These are phyloP conservation scores for Aspidapion aeneum DNA, from an alignment of 2,888 invertebrate genomes.

Conservation along the genomic window DNA sequence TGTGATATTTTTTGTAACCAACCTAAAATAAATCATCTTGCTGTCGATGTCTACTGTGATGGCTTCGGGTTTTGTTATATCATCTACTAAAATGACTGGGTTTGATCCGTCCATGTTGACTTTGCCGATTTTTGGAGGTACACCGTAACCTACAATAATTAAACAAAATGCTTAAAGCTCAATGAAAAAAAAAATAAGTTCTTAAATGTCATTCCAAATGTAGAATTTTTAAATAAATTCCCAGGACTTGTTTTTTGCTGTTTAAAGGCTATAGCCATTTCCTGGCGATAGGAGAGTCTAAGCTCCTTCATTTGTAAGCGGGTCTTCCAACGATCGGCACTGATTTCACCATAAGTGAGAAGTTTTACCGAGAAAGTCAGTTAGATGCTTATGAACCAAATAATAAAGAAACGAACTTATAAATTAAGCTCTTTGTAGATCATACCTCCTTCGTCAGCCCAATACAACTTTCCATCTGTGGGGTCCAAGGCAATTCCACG, in stretches of 20 bases:
- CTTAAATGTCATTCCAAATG: too few relatives aligned
- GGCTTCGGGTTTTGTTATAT: slow-evolving; percentile 74
- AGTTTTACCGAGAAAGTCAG: too few relatives aligned
- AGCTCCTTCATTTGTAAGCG: too few relatives aligned
- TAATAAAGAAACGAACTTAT: too few relatives aligned
- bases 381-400: too few relatives aligned
- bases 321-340: too few relatives aligned
- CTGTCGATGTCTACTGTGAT: slow-evolving; percentile 81
- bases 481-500: slow-evolving; percentile 88
- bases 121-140: slow-evolving; percentile 43
- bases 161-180: not conserved
- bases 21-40: slow-evolving; percentile 75
- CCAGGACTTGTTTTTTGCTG: too few relatives aligned
- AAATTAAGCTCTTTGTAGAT: slow-evolving; percentile 80
- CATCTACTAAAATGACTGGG: slow-evolving; percentile 67
- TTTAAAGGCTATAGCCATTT: too few relatives aligned
- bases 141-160: slow-evolving; percentile 14
- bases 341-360: too few relatives aligned
- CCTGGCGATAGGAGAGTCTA: too few relatives aligned
- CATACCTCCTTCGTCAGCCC: slow-evolving; percentile 87
- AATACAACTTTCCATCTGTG: slow-evolving; percentile 89
- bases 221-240: too few relatives aligned
- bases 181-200: not conserved
- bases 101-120: slow-evolving; percentile 93
- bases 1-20: too few relatives aligned